These are phyloP conservation scores for Semnopithecus entellus DNA, from an alignment of 2,113 vertebrate species.

Conservation along the genomic window DNA sequence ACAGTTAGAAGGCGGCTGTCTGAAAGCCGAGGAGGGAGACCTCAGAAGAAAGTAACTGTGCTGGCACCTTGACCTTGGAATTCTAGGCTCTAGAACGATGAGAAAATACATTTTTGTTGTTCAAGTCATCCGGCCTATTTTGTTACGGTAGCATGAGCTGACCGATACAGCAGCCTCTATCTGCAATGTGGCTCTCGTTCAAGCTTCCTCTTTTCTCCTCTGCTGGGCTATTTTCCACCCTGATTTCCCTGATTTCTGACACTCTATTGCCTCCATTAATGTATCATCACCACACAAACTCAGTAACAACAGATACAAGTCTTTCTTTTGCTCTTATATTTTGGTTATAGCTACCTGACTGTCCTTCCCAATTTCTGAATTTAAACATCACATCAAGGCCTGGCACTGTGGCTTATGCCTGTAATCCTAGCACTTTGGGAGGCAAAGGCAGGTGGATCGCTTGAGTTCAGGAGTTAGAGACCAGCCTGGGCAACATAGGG, in stretches of 20 bases:
- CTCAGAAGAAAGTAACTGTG: not conserved
- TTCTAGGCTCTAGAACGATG: not conserved
- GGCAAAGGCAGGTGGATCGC: no score
- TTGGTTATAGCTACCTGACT: not conserved
- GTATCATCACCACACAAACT: not conserved
- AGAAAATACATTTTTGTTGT: not conserved
- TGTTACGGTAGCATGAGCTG: not conserved
- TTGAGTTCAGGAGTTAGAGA: no score
- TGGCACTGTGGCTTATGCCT: no score
- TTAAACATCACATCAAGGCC: not conserved
- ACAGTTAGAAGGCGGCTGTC: fast-evolving
- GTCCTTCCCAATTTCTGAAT: not conserved
- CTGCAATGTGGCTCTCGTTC: not conserved
- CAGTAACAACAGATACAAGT: not conserved
- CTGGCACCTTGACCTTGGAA: not conserved
- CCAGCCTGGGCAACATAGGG: no score
- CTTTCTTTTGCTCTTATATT: not conserved
- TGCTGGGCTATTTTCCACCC: not conserved
- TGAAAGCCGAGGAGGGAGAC: not conserved
- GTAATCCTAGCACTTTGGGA: no score
- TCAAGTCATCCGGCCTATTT: not conserved
- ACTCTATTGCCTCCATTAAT: not conserved
- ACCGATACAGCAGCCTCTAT: not conserved
- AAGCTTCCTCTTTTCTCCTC: not conserved
- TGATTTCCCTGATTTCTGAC: not conserved